Conservation (phyloP, 2,888 invertebrate genomes). For the Caenorhabditis sinica region DNA sequence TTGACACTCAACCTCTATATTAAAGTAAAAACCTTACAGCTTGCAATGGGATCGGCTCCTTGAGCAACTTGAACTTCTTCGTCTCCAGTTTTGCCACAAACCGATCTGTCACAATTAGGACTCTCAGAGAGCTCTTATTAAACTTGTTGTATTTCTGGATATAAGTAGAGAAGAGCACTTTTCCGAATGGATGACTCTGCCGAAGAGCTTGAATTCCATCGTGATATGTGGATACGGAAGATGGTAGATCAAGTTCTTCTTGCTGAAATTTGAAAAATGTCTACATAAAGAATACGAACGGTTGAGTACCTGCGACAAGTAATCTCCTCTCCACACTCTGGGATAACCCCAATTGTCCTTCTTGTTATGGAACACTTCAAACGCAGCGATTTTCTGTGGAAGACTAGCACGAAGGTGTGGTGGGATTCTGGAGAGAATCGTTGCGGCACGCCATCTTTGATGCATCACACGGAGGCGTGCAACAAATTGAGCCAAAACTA, state of each 20-base stretch:
- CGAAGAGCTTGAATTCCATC: slow-evolving; percentile 69
- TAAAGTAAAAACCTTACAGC: slow-evolving; percentile 68
- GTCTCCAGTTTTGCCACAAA: slow-evolving; percentile 85
- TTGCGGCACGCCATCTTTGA: slow-evolving; percentile 78
- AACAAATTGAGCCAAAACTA: slow-evolving; percentile 88
- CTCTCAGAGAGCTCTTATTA: slow-evolving; percentile 85
- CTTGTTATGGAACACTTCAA: slow-evolving; percentile 88
- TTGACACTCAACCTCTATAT: too few species aligned
- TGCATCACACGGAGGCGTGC: slow-evolving; percentile 81
- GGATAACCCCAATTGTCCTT: slow-evolving; percentile 89
- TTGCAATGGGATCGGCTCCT: slow-evolving; percentile 82
- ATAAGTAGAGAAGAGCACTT: slow-evolving; percentile 77
- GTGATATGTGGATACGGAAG: slow-evolving; percentile 65
- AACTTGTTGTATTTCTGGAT: slow-evolving; percentile 84
- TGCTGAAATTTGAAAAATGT: slow-evolving; percentile 40
- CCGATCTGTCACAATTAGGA: slow-evolving; percentile 85
- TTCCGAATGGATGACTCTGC: slow-evolving; percentile 72
- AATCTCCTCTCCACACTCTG: slow-evolving; percentile 92
- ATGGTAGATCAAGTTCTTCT: slow-evolving; percentile 67
- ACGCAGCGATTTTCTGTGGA: slow-evolving; percentile 87
- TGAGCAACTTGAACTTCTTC: slow-evolving; percentile 85
- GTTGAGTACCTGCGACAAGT: slow-evolving; percentile 86
- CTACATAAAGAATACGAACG: too few species aligned
- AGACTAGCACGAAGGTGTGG: slow-evolving; percentile 72
- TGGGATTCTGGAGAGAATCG: slow-evolving; percentile 77